A percentile compares a stretch with the other conserved stretches of the same genome.
These are phyloP conservation scores for Pimpla rufipes DNA, from an alignment of 2,888 invertebrate species.

Conservation along the genomic window DNA sequence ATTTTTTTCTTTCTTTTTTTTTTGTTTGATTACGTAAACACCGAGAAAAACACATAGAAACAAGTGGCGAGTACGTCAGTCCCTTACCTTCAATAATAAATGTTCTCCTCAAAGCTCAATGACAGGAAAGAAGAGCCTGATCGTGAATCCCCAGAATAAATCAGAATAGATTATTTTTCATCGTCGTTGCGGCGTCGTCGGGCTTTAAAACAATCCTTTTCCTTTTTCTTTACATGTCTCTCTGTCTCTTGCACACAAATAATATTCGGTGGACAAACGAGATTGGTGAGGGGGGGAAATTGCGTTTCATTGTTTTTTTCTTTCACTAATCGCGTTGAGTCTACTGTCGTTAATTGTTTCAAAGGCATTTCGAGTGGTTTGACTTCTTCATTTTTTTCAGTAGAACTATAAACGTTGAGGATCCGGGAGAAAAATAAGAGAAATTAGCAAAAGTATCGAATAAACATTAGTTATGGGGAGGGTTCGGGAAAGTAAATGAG, in stretches of 20 bases:
- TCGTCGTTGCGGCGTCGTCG: conserved; percentile 81
- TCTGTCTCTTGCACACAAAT: conserved; percentile 53
- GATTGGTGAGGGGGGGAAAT: conserved; percentile 57
- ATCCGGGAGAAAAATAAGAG: conserved; percentile 60
- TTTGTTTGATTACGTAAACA: conserved; percentile 81
- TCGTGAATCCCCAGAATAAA: conserved; percentile 86
- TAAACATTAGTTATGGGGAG: conserved; percentile 50
- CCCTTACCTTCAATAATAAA: conserved; percentile 86
- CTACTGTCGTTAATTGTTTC: conserved; percentile 9
- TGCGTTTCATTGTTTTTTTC: conserved; percentile 22
- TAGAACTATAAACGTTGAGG: conserved; percentile 34
- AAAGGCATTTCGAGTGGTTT: not conserved
- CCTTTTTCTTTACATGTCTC: conserved; percentile 41
- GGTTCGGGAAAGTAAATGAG: conserved; percentile 68
- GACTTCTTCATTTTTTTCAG: conserved; percentile 27
- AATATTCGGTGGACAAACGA: conserved; percentile 54
- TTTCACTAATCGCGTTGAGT: conserved; percentile 10
- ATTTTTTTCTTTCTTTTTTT: conserved; percentile 30
- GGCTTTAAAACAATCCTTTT: conserved; percentile 66
- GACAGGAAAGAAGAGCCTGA: conserved; percentile 86
- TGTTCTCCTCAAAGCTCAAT: conserved; percentile 86
- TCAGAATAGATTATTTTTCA: conserved; percentile 85
- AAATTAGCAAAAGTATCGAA: conserved; percentile 47
- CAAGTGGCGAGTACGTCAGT: conserved; percentile 85
- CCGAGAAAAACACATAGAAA: conserved; percentile 85